phyloP scores from a whole-genome alignment of 2,797 vertebrate genomes.

The Alexandromys oeconomus region DNA sequence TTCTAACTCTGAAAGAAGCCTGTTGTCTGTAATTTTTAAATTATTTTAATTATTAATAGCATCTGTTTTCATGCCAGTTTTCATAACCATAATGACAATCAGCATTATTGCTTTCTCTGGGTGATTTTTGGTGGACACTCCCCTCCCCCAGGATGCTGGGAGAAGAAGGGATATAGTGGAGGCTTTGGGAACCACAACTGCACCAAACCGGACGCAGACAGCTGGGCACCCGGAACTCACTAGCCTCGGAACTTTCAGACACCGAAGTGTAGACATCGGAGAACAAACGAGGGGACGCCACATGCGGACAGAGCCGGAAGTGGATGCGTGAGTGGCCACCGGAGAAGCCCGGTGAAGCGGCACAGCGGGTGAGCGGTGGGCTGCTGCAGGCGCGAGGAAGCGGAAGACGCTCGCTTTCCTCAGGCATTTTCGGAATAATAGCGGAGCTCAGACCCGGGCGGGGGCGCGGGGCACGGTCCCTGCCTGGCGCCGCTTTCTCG shows the following conservation, averaged over 20 bases:
- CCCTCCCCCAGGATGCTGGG: background rate
- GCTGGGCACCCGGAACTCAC: conserved; percentile 7
- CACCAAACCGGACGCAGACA: background rate
- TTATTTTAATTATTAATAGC: conserved; percentile 5
- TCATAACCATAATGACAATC: background rate
- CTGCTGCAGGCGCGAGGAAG: background rate
- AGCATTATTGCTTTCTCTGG: background rate
- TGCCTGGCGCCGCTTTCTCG: background rate
- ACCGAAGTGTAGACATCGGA: background rate
- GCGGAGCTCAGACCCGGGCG: background rate
- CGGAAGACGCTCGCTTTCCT: background rate
- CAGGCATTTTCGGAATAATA: background rate
- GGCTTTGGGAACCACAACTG: too few relatives aligned
- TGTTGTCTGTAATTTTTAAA: background rate
- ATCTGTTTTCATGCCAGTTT: background rate
- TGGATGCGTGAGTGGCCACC: background rate
- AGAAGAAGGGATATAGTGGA: background rate
- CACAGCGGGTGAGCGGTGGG: conserved; percentile 66
- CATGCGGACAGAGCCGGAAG: conserved; percentile 71
- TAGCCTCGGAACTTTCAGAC: conserved; percentile 21
- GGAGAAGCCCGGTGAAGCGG: background rate
- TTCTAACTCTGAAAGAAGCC: background rate
- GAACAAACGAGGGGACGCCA: background rate
- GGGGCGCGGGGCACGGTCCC: background rate
- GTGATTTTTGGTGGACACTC: too few relatives aligned